phyloP scores from a whole-genome alignment of 2,797 vertebrate genomes.

The Amniataba percoides region DNA sequence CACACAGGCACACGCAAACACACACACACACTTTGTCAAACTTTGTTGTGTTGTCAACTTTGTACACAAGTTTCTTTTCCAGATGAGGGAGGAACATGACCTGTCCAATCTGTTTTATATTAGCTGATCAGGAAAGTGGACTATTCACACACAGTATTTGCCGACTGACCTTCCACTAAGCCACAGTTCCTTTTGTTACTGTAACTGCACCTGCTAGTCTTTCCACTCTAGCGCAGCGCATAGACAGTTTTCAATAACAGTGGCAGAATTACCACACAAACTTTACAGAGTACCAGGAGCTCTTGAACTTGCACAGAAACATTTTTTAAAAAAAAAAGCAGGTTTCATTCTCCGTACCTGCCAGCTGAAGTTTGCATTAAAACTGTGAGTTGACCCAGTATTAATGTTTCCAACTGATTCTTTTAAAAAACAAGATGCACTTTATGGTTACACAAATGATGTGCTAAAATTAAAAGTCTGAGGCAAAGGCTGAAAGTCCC shows the following conservation, averaged over 20 bases:
- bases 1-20: constrained; percentile 46
- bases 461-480: neutral
- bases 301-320: neutral
- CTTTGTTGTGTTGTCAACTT: constrained; percentile 65
- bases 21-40: constrained; percentile 32
- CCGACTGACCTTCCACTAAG: neutral
- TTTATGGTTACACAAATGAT: neutral
- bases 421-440: neutral
- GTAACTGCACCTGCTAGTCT: neutral
- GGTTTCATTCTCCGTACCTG: neutral
- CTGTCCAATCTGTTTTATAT: neutral
- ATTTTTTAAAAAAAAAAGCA: neutral
- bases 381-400: neutral
- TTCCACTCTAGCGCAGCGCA: neutral
- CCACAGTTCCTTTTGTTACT: neutral
- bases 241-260: neutral
- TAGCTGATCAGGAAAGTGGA: neutral
- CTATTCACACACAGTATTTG: neutral
- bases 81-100: neutral
- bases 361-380: neutral
- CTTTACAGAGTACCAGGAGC: neutral
- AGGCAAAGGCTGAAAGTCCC: neutral
- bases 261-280: neutral
- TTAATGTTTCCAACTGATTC: too few species aligned
- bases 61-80: constrained; percentile 33